Percentiles rank a stretch among this genome's conserved stretches.
Conservation (phyloP, 2,113 vertebrate species). For the Triplophysa siluroides region DNA sequence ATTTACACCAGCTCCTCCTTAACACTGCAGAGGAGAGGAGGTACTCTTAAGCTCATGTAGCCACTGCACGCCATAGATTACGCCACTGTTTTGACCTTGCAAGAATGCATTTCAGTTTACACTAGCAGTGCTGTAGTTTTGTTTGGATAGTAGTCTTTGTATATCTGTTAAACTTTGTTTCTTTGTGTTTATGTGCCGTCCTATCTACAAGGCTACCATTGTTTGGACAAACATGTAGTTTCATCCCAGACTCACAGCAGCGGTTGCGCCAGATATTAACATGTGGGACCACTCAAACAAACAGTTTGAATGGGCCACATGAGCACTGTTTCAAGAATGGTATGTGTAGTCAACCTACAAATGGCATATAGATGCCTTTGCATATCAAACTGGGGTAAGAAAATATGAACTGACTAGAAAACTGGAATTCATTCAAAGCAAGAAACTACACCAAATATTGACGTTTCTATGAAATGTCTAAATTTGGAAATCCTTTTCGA, state of each 20-base stretch:
- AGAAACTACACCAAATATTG: constrained; percentile 2
- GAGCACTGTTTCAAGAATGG: too few species aligned
- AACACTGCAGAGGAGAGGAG: constrained; percentile 7
- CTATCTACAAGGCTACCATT: too few species aligned
- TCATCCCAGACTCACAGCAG: neutral
- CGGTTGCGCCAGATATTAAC: neutral
- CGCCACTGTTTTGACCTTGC: constrained; percentile 11
- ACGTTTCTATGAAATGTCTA: constrained; percentile 6
- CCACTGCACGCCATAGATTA: neutral
- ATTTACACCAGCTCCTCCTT: constrained; percentile 29
- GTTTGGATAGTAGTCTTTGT: too few species aligned
- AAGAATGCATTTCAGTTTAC: neutral
- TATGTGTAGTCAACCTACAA: too few species aligned
- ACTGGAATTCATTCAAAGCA: constrained; percentile 2
- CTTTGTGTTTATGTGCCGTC: too few species aligned
- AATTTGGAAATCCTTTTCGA: constrained; percentile 36
- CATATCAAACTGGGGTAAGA: too few species aligned
- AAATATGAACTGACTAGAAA: neutral
- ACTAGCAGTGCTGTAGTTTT: too few species aligned
- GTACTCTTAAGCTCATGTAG: neutral
- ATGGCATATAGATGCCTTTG: too few species aligned
- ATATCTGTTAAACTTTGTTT: too few species aligned
- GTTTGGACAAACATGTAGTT: too few species aligned
- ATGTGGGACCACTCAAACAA: neutral
- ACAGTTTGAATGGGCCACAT: neutral